Conservation (phyloP, 2,888 invertebrate species). For the Mythimna impura region DNA sequence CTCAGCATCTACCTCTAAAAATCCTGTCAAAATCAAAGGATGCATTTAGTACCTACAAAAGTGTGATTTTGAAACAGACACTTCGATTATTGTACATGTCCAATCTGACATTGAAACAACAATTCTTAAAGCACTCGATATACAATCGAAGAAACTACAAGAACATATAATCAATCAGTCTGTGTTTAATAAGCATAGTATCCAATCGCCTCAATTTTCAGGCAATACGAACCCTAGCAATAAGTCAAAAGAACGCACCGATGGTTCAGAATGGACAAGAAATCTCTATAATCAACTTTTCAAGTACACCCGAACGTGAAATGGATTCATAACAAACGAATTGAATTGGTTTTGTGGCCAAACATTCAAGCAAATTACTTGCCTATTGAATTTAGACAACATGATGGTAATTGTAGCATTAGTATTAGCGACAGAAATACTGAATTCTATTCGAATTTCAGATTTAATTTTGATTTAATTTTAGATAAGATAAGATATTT, state of each 20-base stretch:
- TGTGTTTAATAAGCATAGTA: slow-evolving; percentile 2
- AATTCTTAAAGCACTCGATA: not conserved
- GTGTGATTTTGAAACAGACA: too few relatives aligned
- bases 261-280: slow-evolving; percentile 22
- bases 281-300: slow-evolving; percentile 38
- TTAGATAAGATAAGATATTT: too few relatives aligned
- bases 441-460: slow-evolving; percentile 8
- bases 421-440: slow-evolving; percentile 11
- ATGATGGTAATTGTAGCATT: slow-evolving; percentile 35
- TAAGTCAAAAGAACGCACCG: slow-evolving; percentile 1
- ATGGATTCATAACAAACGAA: slow-evolving; percentile 31
- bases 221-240: not conserved
- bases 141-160: not conserved
- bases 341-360: slow-evolving; percentile 30
- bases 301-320: slow-evolving; percentile 22
- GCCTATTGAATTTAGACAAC: slow-evolving; percentile 37
- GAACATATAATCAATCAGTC: not conserved
- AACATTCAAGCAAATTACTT: slow-evolving; percentile 42
- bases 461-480: slow-evolving; percentile 38
- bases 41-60: too few relatives aligned
- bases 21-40: too few relatives aligned
- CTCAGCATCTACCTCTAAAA: too few relatives aligned
- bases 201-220: slow-evolving; percentile 9
- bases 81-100: too few relatives aligned
- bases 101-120: too few relatives aligned